Evolutionary conservation across 2,113 vertebrate genomes (phyloP).

Genomic region (Hypocryptadius cinnamomeus): DNA sequence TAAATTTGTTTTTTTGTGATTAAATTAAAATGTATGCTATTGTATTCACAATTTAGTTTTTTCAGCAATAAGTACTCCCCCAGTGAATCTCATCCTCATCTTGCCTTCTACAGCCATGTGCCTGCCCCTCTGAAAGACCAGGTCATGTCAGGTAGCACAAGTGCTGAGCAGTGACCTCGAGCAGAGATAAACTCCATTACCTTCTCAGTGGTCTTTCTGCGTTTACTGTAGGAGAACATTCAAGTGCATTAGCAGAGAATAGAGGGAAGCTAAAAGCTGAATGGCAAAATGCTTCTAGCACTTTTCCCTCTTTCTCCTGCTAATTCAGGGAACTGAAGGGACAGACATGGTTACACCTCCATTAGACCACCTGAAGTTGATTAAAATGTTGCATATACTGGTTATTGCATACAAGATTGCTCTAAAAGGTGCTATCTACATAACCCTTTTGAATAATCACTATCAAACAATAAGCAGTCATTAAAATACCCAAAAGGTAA

Average conservation of each 20-base stretch:
- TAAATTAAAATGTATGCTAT: neutral
- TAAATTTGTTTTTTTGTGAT: neutral
- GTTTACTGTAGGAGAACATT: neutral
- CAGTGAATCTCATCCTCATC: neutral
- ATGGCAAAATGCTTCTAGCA: neutral
- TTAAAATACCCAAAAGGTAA: neutral
- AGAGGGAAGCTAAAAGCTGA: neutral
- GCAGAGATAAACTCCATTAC: conserved; percentile 1
- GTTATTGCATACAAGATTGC: neutral
- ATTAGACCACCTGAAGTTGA: neutral
- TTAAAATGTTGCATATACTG: neutral
- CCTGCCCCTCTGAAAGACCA: neutral
- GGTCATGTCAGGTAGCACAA: neutral
- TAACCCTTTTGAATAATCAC: conserved; percentile 11
- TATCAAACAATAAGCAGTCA: neutral
- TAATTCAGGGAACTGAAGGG: neutral
- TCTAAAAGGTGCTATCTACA: neutral
- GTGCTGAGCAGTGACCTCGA: neutral
- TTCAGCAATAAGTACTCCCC: neutral
- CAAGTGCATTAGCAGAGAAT: conserved; percentile 1
- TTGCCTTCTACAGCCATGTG: neutral
- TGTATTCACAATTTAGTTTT: neutral
- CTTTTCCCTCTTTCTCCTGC: neutral
- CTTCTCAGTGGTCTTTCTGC: neutral
- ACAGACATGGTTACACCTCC: neutral